phyloP scores from a whole-genome alignment of 2,113 vertebrate genomes.

The Ancistrus triradiatus region DNA sequence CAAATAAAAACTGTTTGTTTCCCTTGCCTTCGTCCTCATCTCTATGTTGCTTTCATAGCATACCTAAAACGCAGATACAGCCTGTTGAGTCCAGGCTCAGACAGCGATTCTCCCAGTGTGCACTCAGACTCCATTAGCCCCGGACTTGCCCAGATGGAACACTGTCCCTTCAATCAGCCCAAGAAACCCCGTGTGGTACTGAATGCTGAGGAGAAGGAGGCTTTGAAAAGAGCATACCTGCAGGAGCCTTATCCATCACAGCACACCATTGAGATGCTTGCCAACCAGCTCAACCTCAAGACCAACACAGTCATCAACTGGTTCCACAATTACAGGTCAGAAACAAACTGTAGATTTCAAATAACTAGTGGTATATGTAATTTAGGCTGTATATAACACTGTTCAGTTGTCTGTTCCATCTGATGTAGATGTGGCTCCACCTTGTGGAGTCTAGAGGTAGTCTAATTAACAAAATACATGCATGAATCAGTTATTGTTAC shows the following conservation, averaged over 20 bases:
- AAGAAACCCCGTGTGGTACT: slow-evolving; percentile 94
- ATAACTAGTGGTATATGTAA: too few relatives aligned
- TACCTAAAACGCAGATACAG: slow-evolving; percentile 94
- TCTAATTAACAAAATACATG: neutral
- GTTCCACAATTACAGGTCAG: slow-evolving; percentile 98
- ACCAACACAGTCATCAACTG: slow-evolving; percentile 99
- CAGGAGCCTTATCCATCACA: slow-evolving; percentile 96
- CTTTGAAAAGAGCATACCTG: slow-evolving; percentile 87
- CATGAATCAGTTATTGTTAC: too few relatives aligned
- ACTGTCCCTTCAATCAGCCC: slow-evolving; percentile 81
- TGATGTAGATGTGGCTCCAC: slow-evolving; percentile 9
- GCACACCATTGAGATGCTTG: slow-evolving; percentile 92
- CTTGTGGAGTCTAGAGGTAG: neutral
- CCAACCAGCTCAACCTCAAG: slow-evolving; percentile 91
- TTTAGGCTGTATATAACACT: too few relatives aligned
- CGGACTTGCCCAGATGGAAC: slow-evolving; percentile 72
- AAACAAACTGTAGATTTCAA: too few relatives aligned
- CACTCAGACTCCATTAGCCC: slow-evolving; percentile 89
- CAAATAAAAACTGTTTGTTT: too few relatives aligned
- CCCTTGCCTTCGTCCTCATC: too few relatives aligned
- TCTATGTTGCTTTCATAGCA: slow-evolving; percentile 62
- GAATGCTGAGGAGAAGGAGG: slow-evolving; percentile 90
- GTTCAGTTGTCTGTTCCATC: neutral
- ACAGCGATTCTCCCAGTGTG: slow-evolving; percentile 85
- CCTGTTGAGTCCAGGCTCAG: slow-evolving; percentile 83